Evolutionary conservation across 2,797 vertebrate species (phyloP), one percentile per base, ranked within the genome.

Genomic region (Psittacula derbiana): DNA sequence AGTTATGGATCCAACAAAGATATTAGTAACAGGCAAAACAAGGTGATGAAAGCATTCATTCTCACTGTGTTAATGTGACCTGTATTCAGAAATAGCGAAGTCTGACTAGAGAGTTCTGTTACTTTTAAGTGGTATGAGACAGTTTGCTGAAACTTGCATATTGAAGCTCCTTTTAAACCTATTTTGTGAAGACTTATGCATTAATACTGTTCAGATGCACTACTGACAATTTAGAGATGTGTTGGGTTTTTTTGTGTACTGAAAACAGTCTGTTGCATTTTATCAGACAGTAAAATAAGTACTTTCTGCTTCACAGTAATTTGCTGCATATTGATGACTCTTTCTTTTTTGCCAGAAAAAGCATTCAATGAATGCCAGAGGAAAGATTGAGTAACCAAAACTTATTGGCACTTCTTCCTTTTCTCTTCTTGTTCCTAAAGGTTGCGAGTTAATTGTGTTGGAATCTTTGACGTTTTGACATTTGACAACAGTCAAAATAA

Each of bases 401-500:
- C 17, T 80, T 69, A 88, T 46, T 41, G 80, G 73, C 21, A 47
- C 18, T 94, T 70, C 55, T 92, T 92, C 61, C 7, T 90, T 86
- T 91, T 95, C 57, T 84, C 24, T 92, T 87, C 70, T 97, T 84
- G 92, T 74, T 97, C 40, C 73, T 96, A 66, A 96, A 98, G 98
- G 97, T 98, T 98, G 66, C 98, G 98, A 95, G 98, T 98, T 93
- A 99, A 99, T 97, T 99, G 99, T 96, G 99, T 99, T 93, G 99
- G 99, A 83, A 98, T 99, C 95, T 99, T 99, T 98, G 99, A 99
- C 58, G 99, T 99, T 98, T 98, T 99, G 98, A 99, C 99, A 25
- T 99, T 99, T 98, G 99, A 99, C 98, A 99, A 98, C 98, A 99
- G 99, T 98, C 99, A 99, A 98, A 99, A 98, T 97, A 99, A 99